A percentile compares a stretch with the other conserved stretches of the same genome.
Evolutionary conservation across 2,113 vertebrate genomes (phyloP).

Genomic region (Tamias sibiricus): DNA sequence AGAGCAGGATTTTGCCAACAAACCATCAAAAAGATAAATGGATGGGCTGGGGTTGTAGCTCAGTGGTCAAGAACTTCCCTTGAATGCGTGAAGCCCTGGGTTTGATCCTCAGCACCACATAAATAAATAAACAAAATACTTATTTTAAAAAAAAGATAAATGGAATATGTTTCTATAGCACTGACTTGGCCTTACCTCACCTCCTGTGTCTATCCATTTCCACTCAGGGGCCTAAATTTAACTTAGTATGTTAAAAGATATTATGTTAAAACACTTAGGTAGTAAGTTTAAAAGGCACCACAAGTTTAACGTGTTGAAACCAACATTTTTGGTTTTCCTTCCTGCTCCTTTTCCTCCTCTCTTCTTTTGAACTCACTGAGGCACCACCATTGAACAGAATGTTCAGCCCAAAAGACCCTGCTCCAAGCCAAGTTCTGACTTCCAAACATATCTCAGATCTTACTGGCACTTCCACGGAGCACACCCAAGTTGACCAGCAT

Average conservation of each 20-base stretch:
- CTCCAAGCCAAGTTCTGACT: not conserved
- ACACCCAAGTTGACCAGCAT: not conserved
- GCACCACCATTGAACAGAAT: not conserved
- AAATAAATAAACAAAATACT: no score
- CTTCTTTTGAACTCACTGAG: not conserved
- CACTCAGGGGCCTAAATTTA: not conserved
- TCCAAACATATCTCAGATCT: not conserved
- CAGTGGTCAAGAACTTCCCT: no score
- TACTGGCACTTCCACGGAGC: not conserved
- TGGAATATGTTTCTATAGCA: not conserved
- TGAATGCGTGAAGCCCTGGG: no score
- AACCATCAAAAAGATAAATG: not conserved
- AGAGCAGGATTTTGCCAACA: not conserved
- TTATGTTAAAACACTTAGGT: not conserved
- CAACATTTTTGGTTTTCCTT: not conserved
- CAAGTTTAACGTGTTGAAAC: not conserved
- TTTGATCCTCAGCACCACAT: no score
- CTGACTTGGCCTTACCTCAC: not conserved
- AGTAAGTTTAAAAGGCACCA: not conserved
- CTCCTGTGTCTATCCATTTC: not conserved
- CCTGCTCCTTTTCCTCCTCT: not conserved
- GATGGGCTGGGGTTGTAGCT: no score
- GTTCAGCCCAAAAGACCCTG: not conserved
- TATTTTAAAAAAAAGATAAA: not conserved
- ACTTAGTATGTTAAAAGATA: not conserved